Evolutionary conservation across 1,140 invertebrate species (phyloP).

Genomic region (Drosophila sturtevanti): DNA sequence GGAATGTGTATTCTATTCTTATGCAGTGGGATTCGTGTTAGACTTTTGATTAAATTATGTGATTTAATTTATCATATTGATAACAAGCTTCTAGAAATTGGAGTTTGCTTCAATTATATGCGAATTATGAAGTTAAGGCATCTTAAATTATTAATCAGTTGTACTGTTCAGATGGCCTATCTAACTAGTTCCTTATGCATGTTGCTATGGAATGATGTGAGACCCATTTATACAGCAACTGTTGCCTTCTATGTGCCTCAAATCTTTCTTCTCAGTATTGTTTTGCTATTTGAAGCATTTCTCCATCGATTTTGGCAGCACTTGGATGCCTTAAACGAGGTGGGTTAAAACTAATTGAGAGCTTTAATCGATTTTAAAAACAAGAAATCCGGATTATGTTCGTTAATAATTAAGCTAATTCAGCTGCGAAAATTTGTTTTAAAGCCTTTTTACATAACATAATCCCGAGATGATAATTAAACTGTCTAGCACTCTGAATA

Average conservation of each 20-base stretch:
- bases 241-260: constrained; percentile 77
- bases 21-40: constrained; percentile 54
- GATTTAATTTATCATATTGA: constrained; percentile 62
- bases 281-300: constrained; percentile 65
- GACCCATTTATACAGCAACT: constrained; percentile 65
- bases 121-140: constrained; percentile 64
- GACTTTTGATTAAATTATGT: constrained; percentile 53
- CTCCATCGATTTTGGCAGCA: constrained; percentile 73
- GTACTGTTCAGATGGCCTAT: constrained; percentile 53
- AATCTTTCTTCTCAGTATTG: constrained; percentile 69
- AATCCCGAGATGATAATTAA: not conserved
- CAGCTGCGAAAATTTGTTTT: not conserved
- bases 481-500: not conserved
- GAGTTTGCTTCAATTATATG: constrained; percentile 64
- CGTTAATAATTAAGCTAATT: too few relatives aligned
- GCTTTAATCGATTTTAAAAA: not conserved
- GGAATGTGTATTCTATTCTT: constrained; percentile 72
- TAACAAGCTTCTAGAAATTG: constrained; percentile 51
- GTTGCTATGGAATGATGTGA: constrained; percentile 63
- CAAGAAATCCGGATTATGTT: too few relatives aligned
- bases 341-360: constrained; percentile 14
- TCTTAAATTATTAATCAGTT: constrained; percentile 54
- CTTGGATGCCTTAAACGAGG: constrained; percentile 66
- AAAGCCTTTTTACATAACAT: not conserved
- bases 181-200: constrained; percentile 63